phyloP scores from a whole-genome alignment of 2,113 vertebrate species.

The Monopterus albus region DNA sequence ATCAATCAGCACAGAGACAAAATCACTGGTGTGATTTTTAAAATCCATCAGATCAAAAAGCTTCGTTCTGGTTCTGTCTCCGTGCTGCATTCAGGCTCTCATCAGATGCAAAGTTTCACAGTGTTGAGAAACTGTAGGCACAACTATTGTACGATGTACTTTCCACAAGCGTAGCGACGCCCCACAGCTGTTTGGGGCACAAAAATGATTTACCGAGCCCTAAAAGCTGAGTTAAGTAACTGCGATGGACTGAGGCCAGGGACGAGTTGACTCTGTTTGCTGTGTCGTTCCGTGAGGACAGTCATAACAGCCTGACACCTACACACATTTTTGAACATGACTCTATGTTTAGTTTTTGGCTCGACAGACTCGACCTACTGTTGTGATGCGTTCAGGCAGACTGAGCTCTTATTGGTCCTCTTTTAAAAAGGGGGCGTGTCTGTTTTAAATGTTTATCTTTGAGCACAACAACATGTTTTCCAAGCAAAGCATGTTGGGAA shows the following conservation, averaged over 20 bases:
- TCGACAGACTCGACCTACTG: too few relatives aligned
- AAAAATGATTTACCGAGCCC: conserved; percentile 30
- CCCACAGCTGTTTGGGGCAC: neutral
- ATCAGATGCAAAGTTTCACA: neutral
- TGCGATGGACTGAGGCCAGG: conserved; percentile 16
- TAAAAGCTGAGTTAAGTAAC: conserved; percentile 34
- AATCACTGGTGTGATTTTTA: too few relatives aligned
- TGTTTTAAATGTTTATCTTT: too few relatives aligned
- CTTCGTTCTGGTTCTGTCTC: too few relatives aligned
- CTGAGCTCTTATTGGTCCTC: conserved; percentile 19
- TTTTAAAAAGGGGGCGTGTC: neutral
- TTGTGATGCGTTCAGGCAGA: neutral
- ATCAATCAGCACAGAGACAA: too few relatives aligned
- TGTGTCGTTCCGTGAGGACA: too few relatives aligned
- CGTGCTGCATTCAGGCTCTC: conserved; percentile 43
- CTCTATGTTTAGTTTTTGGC: neutral
- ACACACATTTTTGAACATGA: too few relatives aligned
- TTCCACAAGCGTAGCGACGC: neutral
- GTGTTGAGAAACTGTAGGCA: neutral
- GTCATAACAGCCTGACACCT: too few relatives aligned
- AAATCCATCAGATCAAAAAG: too few relatives aligned
- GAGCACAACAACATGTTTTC: too few relatives aligned
- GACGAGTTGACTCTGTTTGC: neutral
- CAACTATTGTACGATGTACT: conserved; percentile 44
- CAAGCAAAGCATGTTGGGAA: too few relatives aligned